These are phyloP conservation scores for Dinomys branickii DNA, from an alignment of 2,113 vertebrate genomes.

Conservation along the genomic window DNA sequence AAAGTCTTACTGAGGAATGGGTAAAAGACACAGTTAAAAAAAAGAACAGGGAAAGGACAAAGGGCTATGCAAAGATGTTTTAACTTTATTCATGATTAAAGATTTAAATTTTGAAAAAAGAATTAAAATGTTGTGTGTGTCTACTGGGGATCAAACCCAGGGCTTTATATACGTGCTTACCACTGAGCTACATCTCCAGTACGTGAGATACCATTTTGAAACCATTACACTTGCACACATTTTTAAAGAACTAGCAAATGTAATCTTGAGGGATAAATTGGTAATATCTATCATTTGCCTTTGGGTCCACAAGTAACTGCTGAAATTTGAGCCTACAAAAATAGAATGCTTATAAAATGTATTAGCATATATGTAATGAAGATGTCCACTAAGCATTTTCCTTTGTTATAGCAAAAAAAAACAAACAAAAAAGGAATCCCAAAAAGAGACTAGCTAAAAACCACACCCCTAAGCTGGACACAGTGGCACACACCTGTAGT, in stretches of 20 bases:
- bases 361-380: neutral
- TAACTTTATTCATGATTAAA: slow-evolving; percentile 42
- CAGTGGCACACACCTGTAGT: too few species aligned
- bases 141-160: neutral
- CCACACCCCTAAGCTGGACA: too few species aligned
- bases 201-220: neutral
- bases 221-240: neutral
- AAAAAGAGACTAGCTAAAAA: neutral
- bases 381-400: slow-evolving; percentile 23
- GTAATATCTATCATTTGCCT: neutral
- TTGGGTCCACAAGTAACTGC: neutral
- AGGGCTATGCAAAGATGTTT: slow-evolving; percentile 41
- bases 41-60: neutral
- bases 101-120: slow-evolving; percentile 2
- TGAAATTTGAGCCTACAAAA: slow-evolving; percentile 27
- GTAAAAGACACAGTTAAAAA: slow-evolving; percentile 21
- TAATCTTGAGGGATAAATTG: slow-evolving; percentile 2
- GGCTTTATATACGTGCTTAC: neutral
- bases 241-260: neutral
- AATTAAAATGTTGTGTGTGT: neutral
- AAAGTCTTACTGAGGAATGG: neutral
- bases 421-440: neutral
- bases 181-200: neutral
- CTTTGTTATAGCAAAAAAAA: neutral
- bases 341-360: neutral